phyloP scores from a whole-genome alignment of 2,113 vertebrate genomes.

The Coregonus clupeaformis region DNA sequence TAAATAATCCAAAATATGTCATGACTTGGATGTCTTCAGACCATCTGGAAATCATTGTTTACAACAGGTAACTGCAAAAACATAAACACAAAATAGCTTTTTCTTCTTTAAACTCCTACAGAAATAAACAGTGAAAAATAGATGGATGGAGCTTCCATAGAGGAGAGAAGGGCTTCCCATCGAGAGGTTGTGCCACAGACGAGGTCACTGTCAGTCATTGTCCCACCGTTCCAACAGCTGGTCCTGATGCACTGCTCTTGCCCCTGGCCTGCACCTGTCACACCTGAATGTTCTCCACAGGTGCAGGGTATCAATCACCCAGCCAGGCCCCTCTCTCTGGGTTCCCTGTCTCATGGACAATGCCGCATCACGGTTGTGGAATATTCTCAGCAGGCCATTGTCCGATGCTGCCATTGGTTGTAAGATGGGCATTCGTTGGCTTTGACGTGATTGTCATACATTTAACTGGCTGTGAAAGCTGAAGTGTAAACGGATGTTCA shows the following conservation, averaged over 20 bases:
- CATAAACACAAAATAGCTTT: constrained; percentile 25
- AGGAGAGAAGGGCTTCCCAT: not conserved
- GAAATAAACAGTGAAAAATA: constrained; percentile 18
- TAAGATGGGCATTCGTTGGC: not conserved
- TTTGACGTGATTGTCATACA: not conserved
- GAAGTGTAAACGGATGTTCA: not conserved
- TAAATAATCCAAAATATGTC: constrained; percentile 12
- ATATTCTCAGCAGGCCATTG: not conserved
- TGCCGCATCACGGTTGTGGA: not conserved
- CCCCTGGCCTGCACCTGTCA: not conserved
- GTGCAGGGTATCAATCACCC: not conserved
- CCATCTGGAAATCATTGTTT: constrained; percentile 56
- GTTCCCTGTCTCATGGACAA: not conserved
- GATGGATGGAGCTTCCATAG: not conserved
- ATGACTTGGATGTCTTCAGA: constrained; percentile 15
- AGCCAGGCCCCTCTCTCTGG: not conserved
- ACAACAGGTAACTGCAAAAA: constrained; percentile 18
- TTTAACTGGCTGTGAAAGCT: not conserved
- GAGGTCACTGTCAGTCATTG: not conserved
- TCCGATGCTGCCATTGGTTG: not conserved
- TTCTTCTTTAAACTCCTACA: constrained; percentile 1
- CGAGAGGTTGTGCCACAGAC: not conserved
- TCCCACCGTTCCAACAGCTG: no score
- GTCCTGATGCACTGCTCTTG: no score
- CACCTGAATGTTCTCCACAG: not conserved